Percentiles rank a stretch among this genome's conserved stretches.
These are phyloP conservation scores for Drosophila sproati DNA, from an alignment of 1,140 invertebrate genomes.

Conservation along the genomic window DNA sequence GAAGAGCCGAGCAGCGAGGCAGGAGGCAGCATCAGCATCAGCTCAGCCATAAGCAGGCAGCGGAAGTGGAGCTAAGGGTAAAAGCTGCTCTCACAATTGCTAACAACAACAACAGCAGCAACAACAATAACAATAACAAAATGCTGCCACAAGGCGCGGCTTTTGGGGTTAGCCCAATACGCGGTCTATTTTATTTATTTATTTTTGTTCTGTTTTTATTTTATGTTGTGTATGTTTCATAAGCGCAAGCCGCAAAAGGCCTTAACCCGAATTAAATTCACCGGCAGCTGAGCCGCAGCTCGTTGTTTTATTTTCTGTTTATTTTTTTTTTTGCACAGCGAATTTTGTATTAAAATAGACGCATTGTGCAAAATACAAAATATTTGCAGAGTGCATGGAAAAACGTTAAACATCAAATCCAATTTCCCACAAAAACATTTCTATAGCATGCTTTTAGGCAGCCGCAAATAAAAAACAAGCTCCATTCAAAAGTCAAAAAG, in stretches of 20 bases:
- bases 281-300: slow-evolving; percentile 34
- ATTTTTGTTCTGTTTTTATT: not conserved
- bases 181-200: slow-evolving; percentile 45
- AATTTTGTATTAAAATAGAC: slow-evolving; percentile 60
- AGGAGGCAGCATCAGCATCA: slow-evolving; percentile 1
- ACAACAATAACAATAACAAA: slow-evolving; percentile 68
- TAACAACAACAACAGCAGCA: slow-evolving; percentile 35
- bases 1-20: slow-evolving; percentile 9
- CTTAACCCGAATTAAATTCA: slow-evolving; percentile 71
- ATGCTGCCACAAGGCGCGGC: slow-evolving; percentile 56
- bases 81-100: slow-evolving; percentile 47
- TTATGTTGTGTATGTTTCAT: slow-evolving; percentile 24
- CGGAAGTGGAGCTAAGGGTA: slow-evolving; percentile 33
- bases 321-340: slow-evolving; percentile 59
- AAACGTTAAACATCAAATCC: slow-evolving; percentile 1
- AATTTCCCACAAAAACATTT: not conserved
- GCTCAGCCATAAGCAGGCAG: slow-evolving; percentile 35
- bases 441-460: not conserved
- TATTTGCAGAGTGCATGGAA: slow-evolving; percentile 34
- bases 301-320: slow-evolving; percentile 7
- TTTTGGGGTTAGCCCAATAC: slow-evolving; percentile 62
- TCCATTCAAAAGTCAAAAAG: slow-evolving; percentile 8
- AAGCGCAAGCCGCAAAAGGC: slow-evolving; percentile 41
- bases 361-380: slow-evolving; percentile 54
- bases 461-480: not conserved